Evolutionary conservation across 2,888 invertebrate species (phyloP), one percentile per base, ranked within the genome.

Genomic region (Charanyca ferruginea): DNA sequence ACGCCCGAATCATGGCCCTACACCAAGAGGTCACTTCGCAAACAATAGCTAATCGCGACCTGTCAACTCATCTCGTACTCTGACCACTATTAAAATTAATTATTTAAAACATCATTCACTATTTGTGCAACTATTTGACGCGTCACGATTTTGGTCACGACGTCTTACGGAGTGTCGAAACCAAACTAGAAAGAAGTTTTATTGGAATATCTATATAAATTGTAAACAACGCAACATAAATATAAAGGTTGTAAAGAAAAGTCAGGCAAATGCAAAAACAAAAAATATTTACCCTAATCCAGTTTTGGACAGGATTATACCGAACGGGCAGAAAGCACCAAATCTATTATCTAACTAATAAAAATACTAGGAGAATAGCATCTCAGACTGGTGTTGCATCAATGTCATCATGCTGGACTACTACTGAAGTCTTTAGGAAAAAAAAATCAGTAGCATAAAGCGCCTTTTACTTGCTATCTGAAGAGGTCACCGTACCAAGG

Each of bases 401-500:
- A 16, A 38, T 38, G 38, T 16, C 38, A 38, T 3, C 7, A 5
- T 18, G 32, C 7, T n/a, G 25, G 3, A 20, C 3, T 11, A 32
- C 32, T 9, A 18, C 3, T 28, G 16, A 41, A 16, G 18, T 8
- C 5, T 7, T 1, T 38, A 59, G n/a, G 3, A 20, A 23, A 44
- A 28, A 44, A 38, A 51, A 53, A n/a, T n/a, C n/a, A n/a, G 16
- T 13, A 28, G 16, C 18, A 7, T 25, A 7, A 23, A 64, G 20
- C 41, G 18, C 55, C 47, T 61, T 53, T 57, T 57, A 77, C 52
- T 32, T 7, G n/a, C 45, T 38, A 41, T n/a, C 23, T 49, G 55
- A 76, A 76, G 44, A 71, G 59, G 77, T 57, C 35, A 77, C 44
- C 20, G 41, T 71, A 49, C 49, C 72, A 65, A 61, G 65, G 73